Conservation (phyloP, 1,140 invertebrate species). For the Trichogramma pretiosum region DNA sequence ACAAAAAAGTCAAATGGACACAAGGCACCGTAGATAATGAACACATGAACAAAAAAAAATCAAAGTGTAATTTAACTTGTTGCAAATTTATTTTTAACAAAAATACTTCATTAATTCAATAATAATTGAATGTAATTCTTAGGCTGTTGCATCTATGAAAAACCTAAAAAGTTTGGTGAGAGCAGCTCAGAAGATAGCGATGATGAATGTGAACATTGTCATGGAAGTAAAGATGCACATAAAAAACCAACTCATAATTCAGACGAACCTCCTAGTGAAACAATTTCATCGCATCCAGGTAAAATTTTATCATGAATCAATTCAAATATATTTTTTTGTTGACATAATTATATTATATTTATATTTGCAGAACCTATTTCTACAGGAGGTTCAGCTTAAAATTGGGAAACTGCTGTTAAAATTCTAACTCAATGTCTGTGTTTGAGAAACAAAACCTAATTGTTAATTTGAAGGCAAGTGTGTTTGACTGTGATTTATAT, state of each 20-base stretch:
- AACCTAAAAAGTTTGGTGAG: conserved; percentile 70
- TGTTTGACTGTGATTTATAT: conserved; percentile 20
- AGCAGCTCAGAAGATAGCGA: conserved; percentile 70
- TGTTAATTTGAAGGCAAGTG: neutral
- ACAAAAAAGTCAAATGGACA: conserved; percentile 79
- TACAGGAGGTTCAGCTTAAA: conserved; percentile 21
- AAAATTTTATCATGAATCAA: conserved; percentile 7
- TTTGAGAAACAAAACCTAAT: too few relatives aligned
- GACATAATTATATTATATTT: conserved; percentile 2
- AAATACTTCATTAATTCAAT: conserved; percentile 1
- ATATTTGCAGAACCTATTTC: conserved; percentile 32
- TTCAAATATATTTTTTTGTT: conserved; percentile 8
- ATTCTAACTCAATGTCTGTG: too few relatives aligned
- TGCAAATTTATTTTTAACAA: neutral
- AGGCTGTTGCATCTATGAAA: conserved; percentile 86
- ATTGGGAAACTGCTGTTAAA: too few relatives aligned
- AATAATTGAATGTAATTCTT: conserved; percentile 14
- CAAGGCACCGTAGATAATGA: conserved; percentile 88
- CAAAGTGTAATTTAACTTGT: conserved; percentile 67
- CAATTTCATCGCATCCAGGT: conserved; percentile 25
- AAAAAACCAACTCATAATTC: conserved; percentile 43
- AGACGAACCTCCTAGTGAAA: conserved; percentile 28
- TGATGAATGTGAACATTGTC: conserved; percentile 79
- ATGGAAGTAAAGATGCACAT: conserved; percentile 68
- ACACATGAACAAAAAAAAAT: conserved; percentile 86